Percentiles rank a stretch among this genome's conserved stretches.
Evolutionary conservation across 1,140 invertebrate genomes (phyloP).

Genomic region (Drosophila nebulosa): DNA sequence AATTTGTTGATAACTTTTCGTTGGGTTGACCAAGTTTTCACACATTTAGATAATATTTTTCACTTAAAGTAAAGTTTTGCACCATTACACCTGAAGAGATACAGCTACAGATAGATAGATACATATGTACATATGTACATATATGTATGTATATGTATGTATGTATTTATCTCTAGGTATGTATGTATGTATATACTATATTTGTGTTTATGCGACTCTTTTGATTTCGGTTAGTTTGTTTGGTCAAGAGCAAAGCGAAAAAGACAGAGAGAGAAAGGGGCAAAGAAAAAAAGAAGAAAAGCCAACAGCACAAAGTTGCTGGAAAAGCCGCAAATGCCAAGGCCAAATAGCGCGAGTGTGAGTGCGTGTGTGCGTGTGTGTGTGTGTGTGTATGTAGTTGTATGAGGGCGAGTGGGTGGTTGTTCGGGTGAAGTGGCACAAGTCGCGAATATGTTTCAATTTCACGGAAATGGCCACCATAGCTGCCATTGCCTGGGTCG

Average conservation of each 20-base stretch:
- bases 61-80: background rate
- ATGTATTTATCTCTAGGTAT: background rate
- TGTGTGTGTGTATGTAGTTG: constrained; percentile 10
- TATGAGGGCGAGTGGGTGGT: background rate
- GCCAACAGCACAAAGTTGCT: background rate
- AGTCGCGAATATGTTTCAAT: constrained; percentile 52
- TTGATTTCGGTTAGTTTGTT: background rate
- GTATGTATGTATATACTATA: background rate
- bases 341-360: constrained; percentile 43
- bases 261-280: background rate
- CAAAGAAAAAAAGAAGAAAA: constrained; percentile 9
- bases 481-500: background rate
- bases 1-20: background rate
- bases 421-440: background rate
- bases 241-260: background rate
- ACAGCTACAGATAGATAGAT: background rate
- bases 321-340: constrained; percentile 69
- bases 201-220: background rate
- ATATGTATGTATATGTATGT: background rate
- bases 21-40: background rate
- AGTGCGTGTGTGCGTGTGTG: constrained; percentile 17
- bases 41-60: background rate
- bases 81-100: background rate
- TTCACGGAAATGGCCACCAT: constrained; percentile 30
- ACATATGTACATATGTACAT: background rate